Evolutionary conservation across 1,140 invertebrate genomes (phyloP).

Genomic region (Ceratina japonica): DNA sequence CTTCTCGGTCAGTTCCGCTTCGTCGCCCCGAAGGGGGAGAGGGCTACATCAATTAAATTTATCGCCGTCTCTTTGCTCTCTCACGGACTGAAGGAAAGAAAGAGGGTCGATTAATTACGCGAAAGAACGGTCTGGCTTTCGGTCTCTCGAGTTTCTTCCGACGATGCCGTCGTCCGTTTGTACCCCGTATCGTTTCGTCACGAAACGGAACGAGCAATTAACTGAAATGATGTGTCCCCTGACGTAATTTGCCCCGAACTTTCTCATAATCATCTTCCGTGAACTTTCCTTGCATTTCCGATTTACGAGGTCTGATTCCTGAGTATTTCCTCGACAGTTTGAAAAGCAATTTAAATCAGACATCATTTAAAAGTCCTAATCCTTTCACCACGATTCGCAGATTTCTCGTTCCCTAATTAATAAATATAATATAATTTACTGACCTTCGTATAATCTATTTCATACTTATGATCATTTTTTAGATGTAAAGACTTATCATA

Average conservation of each 20-base stretch:
- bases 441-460: too few relatives aligned
- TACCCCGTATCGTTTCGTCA: conserved; percentile 4
- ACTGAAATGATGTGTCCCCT: neutral
- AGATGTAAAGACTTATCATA: too few relatives aligned
- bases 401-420: too few relatives aligned
- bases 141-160: neutral
- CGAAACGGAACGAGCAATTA: conserved; percentile 26
- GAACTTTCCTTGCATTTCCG: neutral
- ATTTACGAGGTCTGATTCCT: too few relatives aligned
- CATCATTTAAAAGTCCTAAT: too few relatives aligned
- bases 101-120: conserved; percentile 17
- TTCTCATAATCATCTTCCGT: conserved; percentile 17
- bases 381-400: too few relatives aligned
- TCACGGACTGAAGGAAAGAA: neutral
- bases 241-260: conserved; percentile 9
- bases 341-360: too few relatives aligned
- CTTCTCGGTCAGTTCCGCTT: neutral
- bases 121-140: neutral
- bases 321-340: too few relatives aligned
- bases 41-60: neutral
- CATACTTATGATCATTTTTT: too few relatives aligned
- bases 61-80: neutral
- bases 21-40: neutral
- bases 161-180: neutral
- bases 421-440: too few relatives aligned